Evolutionary conservation across 2,113 vertebrate species (phyloP), one percentile per base, ranked within the genome.

Genomic region (Dendropsophus ebraccatus): DNA sequence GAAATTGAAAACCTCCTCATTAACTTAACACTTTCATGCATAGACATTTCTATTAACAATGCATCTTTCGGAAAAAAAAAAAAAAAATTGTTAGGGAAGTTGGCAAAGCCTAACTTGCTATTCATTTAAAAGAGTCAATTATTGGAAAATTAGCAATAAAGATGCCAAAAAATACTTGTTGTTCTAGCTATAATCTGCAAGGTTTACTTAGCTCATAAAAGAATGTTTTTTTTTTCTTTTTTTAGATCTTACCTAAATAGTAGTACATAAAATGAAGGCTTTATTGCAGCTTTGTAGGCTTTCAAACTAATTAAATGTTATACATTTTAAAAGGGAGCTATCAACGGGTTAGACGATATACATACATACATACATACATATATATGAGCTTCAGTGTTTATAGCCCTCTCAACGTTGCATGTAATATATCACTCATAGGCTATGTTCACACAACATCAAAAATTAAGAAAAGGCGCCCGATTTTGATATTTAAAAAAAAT

Each of bases 21-120:
- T 92, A 91, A 91, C 90, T 85, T 77, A 87, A 89, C 87, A 84
- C 60, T 86, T 82, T 81, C 81, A 87, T 82, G 62, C 81, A 88
- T 69, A 90, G 83, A 89, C 62, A 9, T 86, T 92, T 92, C 84
- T 90, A 91, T 91, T 89, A 89, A 86, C 84, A 87, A 67, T 58
- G 79, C 23, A 87, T 58, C 88, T 79, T 88, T 65, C 41, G 8
- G 41, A 41, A 41, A 41, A 88, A 0, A 19, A 41, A 41, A 8
- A 41, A 41, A 41, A 88, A 0, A 19, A 41, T 72, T 52, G 28
- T 17, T 45, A n/a, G 35, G 14, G 37, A 11, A 13, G 80, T 21
- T 67, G 87, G 78, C 50, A 37, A 69, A 35, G 2, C 30, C 35
- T 69, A 35, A 35, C 32, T 69, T 69, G 65, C 87, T 41, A 67